These are phyloP conservation scores for Brachypodius melanocephalos DNA, from an alignment of 2,113 vertebrate species.

Conservation along the genomic window DNA sequence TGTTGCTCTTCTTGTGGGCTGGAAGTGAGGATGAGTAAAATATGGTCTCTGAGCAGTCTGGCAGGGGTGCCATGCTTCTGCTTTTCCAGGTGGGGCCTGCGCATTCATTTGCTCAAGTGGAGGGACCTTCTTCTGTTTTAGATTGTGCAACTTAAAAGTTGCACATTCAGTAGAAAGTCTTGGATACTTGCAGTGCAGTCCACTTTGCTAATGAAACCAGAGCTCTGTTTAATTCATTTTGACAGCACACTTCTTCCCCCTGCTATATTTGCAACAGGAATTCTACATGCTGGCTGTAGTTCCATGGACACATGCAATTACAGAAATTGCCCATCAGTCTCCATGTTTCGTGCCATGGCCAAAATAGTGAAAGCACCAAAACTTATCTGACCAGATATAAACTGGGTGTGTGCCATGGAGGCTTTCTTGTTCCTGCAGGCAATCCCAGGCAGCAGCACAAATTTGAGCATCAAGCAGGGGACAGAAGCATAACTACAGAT, in stretches of 20 bases:
- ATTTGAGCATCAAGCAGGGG: background rate
- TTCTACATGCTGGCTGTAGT: background rate
- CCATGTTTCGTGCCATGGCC: background rate
- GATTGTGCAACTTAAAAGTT: background rate
- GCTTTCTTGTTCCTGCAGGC: background rate
- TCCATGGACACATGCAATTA: constrained; percentile 12
- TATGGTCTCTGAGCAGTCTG: background rate
- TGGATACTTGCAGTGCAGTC: background rate
- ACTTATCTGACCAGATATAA: background rate
- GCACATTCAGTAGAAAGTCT: background rate
- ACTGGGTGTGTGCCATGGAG: background rate
- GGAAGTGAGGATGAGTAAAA: background rate
- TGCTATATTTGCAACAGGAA: constrained; percentile 3
- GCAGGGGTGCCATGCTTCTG: background rate
- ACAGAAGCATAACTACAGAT: background rate
- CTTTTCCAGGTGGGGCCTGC: background rate
- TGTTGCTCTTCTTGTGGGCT: background rate
- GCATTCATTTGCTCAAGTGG: background rate
- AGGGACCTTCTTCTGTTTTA: background rate
- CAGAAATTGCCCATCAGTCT: constrained; percentile 41
- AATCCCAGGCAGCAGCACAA: background rate
- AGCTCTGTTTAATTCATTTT: constrained; percentile 26
- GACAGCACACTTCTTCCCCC: background rate
- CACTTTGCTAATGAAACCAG: constrained; percentile 49
- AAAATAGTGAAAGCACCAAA: background rate